Conservation (phyloP, 2,113 vertebrate species). For the Elaphurus davidianus region DNA sequence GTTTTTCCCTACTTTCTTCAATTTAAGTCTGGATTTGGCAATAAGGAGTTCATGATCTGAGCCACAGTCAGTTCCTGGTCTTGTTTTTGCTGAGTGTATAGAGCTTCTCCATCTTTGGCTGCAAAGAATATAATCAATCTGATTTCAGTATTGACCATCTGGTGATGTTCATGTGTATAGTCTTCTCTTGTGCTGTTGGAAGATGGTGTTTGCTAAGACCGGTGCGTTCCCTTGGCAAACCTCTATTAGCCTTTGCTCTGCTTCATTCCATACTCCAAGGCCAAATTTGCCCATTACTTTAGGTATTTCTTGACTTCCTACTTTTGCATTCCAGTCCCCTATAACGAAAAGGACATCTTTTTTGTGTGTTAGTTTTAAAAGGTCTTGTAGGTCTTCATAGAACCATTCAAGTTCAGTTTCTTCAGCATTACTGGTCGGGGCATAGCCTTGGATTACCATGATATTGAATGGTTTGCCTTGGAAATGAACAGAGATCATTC, state of each 20-base stretch:
- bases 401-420: neutral
- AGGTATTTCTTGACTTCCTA: neutral
- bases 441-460: neutral
- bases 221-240: rapidly evolving
- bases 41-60: no score
- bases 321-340: neutral
- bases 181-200: neutral
- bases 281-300: neutral
- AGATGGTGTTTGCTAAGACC: neutral
- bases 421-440: rapidly evolving
- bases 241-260: neutral
- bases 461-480: neutral
- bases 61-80: no score
- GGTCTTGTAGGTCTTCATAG: neutral
- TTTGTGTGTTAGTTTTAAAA: neutral
- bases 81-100: no score
- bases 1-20: no score
- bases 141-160: no score
- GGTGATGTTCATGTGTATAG: no score
- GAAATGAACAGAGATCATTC: neutral
- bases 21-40: no score
- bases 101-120: no score
- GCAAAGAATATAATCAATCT: no score
- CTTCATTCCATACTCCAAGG: neutral
- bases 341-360: neutral